Conservation (phyloP, 1,140 invertebrate species). For the honey bee (Apis mellifera) region Amel_HAv3.1 CM009932.2:9910501-9911000, state of each 20-base stretch:
- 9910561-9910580: neutral
- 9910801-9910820: neutral
- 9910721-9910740: conserved; percentile 22
- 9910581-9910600: conserved; percentile 4
- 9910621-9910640: conserved; percentile 14
- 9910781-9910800: conserved; percentile 74
- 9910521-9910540: neutral
- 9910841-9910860: neutral
- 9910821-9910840: neutral
- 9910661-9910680: conserved; percentile 37
- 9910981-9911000: conserved; percentile 29
- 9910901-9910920: neutral
- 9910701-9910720: conserved; percentile 55
- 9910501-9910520: neutral
- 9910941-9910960: neutral
- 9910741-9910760: conserved; percentile 67
- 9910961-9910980: conserved; percentile 7
- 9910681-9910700: conserved; percentile 16
- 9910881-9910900: conserved; percentile 16
- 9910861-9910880: conserved; percentile 42
- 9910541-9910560: neutral
- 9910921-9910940: neutral
- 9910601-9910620: conserved; percentile 17
- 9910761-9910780: conserved; percentile 74
- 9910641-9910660: neutral